Evolutionary conservation across 2,888 invertebrate species (phyloP), one percentile per base, ranked within the genome.

Genomic region (Sinotaia quadrata): DNA sequence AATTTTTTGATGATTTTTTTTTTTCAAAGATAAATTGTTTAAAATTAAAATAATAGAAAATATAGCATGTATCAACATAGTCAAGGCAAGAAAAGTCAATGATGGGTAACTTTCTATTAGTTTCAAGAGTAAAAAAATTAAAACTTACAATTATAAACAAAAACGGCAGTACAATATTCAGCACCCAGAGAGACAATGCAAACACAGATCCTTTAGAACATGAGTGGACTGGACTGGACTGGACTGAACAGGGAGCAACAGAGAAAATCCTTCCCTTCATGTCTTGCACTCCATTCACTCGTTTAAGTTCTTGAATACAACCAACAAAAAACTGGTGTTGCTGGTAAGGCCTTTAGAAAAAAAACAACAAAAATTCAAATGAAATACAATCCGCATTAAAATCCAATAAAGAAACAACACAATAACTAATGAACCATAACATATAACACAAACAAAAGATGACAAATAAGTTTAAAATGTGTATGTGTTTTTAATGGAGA

Each of bases 81-180:
- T n/a, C n/a, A n/a, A n/a, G n/a, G n/a, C n/a, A n/a, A n/a, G n/a
- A n/a, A n/a, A n/a, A n/a, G n/a, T n/a, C n/a, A n/a, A n/a, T n/a
- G n/a, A n/a, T n/a, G n/a, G n/a, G n/a, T n/a, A n/a, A n/a, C n/a
- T n/a, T n/a, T n/a, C n/a, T n/a, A n/a, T n/a, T n/a, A n/a, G n/a
- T n/a, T 31, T 33, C 27, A 29, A 12, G n/a, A 58, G 18, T 27
- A 37, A 21, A 15, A 21, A 58, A n/a, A 7, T 10, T 31, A 37
- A 10, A 24, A 59, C 60, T 60, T 34, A 63, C 62, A 24, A 52
- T 12, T 29, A 63, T 63, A 41, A 63, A 63, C 18, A 54, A n/a
- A 29, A 63, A 27, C 2, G 62, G 62, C 27, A 63, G 41, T 7
- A 37, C 27, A 12, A 63, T 36, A 21, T 33, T 33, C 31, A 63